Conservation (phyloP, 2,888 invertebrate genomes). For the Tiliacea citrago region DNA sequence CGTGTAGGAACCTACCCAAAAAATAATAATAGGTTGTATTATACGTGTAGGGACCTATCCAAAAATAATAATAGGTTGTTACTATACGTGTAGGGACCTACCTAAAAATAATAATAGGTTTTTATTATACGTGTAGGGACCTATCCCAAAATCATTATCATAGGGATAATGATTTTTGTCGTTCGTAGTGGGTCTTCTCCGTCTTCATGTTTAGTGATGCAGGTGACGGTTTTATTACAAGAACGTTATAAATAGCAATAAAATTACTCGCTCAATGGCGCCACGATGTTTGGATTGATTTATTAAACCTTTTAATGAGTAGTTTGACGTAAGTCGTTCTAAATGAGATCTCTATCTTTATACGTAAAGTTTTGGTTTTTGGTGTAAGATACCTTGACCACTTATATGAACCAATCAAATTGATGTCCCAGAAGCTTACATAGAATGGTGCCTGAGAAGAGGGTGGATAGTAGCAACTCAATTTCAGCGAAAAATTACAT, state of each 20-base stretch:
- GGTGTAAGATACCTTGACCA: background rate
- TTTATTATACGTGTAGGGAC: too few relatives aligned
- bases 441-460: background rate
- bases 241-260: constrained; percentile 59
- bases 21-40: too few relatives aligned
- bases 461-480: background rate
- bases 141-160: too few relatives aligned
- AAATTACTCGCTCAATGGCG: constrained; percentile 58
- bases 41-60: too few relatives aligned
- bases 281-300: constrained; percentile 52
- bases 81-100: too few relatives aligned
- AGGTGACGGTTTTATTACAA: constrained; percentile 59
- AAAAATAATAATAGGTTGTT: too few relatives aligned
- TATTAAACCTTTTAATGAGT: constrained; percentile 55
- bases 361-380: background rate
- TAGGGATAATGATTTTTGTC: too few relatives aligned
- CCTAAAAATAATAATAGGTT: too few relatives aligned
- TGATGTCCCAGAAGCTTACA: background rate
- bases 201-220: background rate
- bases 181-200: constrained; percentile 20
- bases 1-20: too few relatives aligned
- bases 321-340: constrained; percentile 50
- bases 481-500: background rate
- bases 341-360: constrained; percentile 52
- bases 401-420: background rate